Evolutionary conservation across 2,113 vertebrate genomes (phyloP), one percentile per base, ranked within the genome.

Genomic region (Xiphias gladius): DNA sequence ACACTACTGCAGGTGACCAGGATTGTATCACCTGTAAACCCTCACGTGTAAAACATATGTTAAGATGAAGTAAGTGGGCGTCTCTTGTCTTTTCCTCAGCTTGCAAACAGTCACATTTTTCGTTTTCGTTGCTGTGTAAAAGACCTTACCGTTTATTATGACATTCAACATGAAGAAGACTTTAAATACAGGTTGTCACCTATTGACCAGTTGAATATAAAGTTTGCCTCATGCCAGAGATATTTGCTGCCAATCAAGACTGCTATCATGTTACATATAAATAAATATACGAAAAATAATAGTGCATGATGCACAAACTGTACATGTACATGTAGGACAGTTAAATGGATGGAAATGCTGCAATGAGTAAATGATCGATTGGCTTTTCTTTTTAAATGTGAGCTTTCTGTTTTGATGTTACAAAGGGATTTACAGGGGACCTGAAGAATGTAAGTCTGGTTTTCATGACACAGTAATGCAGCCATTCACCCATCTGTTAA

Each of bases 391-490:
- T 65, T 52, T 46, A 22, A 82, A 24, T 55, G 37, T 28, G 17
- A 43, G 22, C 52, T 19, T 46, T 77, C n/a, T 54, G 30, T 58
- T 39, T 70, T 50, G 11, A 14, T 6, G 6, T 22, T n/a, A n/a
- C n/a, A 2, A 3, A 30, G 5, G 13, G 39, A 12, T 50, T 72
- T 19, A 57, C n/a, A 58, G 1, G 43, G 30, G 71, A 69, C n/a
- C 9, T 74, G 22, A 79, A 30, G 76, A 69, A 59, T 77, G 55
- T 65, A 72, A 17, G 11, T 67, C 14, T 24, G 68, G 24, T 39
- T 69, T 69, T 70, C 12, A 59, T 0, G 1, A 70, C 8, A 20
- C 43, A 59, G 1, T 73, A 50, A 48, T 73, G 57, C 37, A 58
- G 57, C 19, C 63, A 26, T 78, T 22, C 22, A 57, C 0, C 17